A percentile compares a stretch with the other conserved stretches of the same genome.
These are phyloP conservation scores for Colossoma macropomum DNA, from an alignment of 2,113 vertebrate genomes.

Conservation along the genomic window DNA sequence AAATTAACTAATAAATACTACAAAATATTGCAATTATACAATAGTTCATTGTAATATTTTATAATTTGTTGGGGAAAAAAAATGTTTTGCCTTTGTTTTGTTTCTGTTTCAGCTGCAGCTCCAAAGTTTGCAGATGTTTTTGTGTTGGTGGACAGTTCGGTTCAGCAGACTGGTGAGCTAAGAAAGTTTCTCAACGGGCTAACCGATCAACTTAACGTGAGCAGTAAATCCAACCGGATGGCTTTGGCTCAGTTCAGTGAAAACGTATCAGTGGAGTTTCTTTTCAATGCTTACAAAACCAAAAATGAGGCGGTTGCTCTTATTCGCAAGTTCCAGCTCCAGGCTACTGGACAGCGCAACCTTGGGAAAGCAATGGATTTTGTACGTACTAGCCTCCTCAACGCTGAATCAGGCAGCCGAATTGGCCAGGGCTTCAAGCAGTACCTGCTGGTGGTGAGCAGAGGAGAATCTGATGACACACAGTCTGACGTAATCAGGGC, in stretches of 20 bases:
- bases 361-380: constrained; percentile 71
- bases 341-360: constrained; percentile 55
- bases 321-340: constrained; percentile 59
- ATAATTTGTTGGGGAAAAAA: neutral
- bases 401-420: constrained; percentile 67
- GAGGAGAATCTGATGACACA: constrained; percentile 75
- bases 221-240: constrained; percentile 69
- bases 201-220: constrained; percentile 71
- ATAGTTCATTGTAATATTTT: no score
- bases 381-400: constrained; percentile 71
- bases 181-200: constrained; percentile 62
- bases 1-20: no score
- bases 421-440: constrained; percentile 72
- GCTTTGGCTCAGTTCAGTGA: constrained; percentile 81
- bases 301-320: constrained; percentile 59
- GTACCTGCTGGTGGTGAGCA: constrained; percentile 78
- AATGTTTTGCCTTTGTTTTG: neutral
- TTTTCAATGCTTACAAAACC: constrained; percentile 70
- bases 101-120: constrained; percentile 68
- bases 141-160: constrained; percentile 80
- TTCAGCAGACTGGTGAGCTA: constrained; percentile 65
- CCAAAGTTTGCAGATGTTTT: constrained; percentile 80
- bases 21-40: no score
- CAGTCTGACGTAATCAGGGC: constrained; percentile 48
- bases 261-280: constrained; percentile 73